phyloP scores from a whole-genome alignment of 2,888 invertebrate species.

The Drosophila anceps region DNA sequence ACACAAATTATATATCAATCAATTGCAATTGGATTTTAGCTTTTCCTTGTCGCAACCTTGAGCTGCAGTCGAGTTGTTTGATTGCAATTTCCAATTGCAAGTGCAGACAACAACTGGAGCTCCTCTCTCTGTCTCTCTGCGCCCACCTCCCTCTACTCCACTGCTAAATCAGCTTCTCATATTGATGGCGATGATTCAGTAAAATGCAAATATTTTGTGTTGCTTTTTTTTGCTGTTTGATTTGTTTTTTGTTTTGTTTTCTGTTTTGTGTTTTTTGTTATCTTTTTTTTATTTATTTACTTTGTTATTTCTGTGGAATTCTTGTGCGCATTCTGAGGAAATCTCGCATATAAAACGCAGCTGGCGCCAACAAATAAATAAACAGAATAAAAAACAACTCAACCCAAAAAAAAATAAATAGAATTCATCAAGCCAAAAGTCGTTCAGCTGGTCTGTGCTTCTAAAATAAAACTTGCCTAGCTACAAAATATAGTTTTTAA shows the following conservation, averaged over 20 bases:
- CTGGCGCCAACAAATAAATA: slow-evolving; percentile 54
- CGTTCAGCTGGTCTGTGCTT: not conserved
- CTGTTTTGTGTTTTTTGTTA: slow-evolving; percentile 10
- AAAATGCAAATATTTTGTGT: slow-evolving; percentile 49
- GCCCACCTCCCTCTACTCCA: not conserved
- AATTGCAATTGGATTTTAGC: slow-evolving; percentile 49
- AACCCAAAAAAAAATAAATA: slow-evolving; percentile 15
- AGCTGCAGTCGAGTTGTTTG: slow-evolving; percentile 29
- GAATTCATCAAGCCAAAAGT: slow-evolving; percentile 22
- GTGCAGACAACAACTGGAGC: slow-evolving; percentile 24
- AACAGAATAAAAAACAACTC: slow-evolving; percentile 24
- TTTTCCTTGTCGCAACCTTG: slow-evolving; percentile 29
- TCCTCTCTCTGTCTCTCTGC: not conserved
- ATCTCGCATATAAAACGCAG: slow-evolving; percentile 56
- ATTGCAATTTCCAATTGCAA: slow-evolving; percentile 42
- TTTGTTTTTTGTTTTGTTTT: slow-evolving; percentile 31
- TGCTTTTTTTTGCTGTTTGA: slow-evolving; percentile 9
- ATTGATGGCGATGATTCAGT: slow-evolving; percentile 52
- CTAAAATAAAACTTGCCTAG: not conserved
- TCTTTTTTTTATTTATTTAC: slow-evolving; percentile 20
- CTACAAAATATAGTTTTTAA: not conserved
- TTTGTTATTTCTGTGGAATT: slow-evolving; percentile 55
- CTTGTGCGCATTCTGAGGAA: slow-evolving; percentile 73
- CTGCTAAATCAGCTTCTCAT: not conserved
- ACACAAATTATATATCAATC: slow-evolving; percentile 71